Evolutionary conservation across 2,113 vertebrate species (phyloP).

Genomic region (Martes martes): DNA sequence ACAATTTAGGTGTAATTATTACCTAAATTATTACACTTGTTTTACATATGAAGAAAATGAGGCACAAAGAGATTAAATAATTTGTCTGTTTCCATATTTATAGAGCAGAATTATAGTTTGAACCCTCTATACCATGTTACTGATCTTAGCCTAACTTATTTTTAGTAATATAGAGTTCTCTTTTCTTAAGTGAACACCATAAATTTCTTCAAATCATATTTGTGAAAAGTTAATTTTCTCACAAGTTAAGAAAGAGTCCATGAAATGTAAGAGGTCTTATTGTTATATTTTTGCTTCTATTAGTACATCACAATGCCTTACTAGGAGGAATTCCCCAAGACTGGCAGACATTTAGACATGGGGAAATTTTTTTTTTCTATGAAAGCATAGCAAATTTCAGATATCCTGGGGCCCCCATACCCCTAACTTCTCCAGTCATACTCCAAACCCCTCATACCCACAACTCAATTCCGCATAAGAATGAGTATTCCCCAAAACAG

Average conservation of each 20-base stretch:
- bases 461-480: background rate
- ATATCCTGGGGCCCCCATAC: background rate
- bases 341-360: background rate
- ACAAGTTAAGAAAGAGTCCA: background rate
- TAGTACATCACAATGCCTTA: background rate
- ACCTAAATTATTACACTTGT: background rate
- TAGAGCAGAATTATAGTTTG: background rate
- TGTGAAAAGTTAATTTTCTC: background rate
- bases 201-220: background rate
- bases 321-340: background rate
- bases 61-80: background rate
- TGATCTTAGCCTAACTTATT: background rate
- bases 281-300: background rate
- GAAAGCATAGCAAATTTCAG: background rate
- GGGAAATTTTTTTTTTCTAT: background rate
- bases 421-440: background rate
- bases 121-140: background rate
- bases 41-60: slow-evolving; percentile 42
- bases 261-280: background rate
- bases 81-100: background rate
- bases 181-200: background rate
- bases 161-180: background rate
- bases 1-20: background rate
- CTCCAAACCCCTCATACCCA: background rate
- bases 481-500: background rate